Conservation (phyloP, 2,888 invertebrate species). For the Minunthozetes semirufus region DNA sequence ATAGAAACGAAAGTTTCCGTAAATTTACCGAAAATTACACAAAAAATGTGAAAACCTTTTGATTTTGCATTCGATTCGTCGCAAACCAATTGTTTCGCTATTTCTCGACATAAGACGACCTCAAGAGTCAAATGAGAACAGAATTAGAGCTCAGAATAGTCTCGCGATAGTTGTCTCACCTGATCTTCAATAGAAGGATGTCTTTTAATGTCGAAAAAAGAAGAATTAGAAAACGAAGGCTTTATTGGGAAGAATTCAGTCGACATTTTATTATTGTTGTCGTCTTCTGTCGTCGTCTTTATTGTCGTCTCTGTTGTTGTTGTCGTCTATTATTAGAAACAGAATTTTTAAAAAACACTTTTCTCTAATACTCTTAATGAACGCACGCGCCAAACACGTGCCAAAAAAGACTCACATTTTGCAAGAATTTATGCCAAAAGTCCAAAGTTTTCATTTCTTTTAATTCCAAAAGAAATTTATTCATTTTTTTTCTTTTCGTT, state of each 20-base stretch:
- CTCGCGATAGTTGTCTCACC: too few species aligned
- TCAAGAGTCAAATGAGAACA: background rate
- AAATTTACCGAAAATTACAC: too few species aligned
- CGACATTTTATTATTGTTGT: background rate
- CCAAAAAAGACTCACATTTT: background rate
- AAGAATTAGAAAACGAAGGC: background rate
- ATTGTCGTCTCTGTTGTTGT: background rate
- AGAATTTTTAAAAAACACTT: background rate
- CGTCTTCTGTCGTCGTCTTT: background rate
- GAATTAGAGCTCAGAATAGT: too few species aligned
- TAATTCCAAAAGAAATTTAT: constrained; percentile 15
- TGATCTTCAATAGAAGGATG: background rate
- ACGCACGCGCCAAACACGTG: constrained; percentile 20
- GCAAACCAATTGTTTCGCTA: constrained; percentile 35
- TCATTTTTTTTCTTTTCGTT: background rate
- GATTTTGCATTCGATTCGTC: constrained; percentile 31
- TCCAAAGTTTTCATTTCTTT: constrained; percentile 7
- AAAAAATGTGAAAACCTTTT: constrained; percentile 20
- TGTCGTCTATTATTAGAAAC: background rate
- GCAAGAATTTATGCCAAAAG: constrained; percentile 31
- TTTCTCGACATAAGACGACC: constrained; percentile 31
- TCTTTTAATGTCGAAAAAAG: background rate
- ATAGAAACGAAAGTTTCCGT: too few species aligned
- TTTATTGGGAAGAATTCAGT: background rate
- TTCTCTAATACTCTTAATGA: background rate